Evolutionary conservation across 2,797 vertebrate genomes (phyloP), one percentile per base, ranked within the genome.

Genomic region (Staurois parvus): DNA sequence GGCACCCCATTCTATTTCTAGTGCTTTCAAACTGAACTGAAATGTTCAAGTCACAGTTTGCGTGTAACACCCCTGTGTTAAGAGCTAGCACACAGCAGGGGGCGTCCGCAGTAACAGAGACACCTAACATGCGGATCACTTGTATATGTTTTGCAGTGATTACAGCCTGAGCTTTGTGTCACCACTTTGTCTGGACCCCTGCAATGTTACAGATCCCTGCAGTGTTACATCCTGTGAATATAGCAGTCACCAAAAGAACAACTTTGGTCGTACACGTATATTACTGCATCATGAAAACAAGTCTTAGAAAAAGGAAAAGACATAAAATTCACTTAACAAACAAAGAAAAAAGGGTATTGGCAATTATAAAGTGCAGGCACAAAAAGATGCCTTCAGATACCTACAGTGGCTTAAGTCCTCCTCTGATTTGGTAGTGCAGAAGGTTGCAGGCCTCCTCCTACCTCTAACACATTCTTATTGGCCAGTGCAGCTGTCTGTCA

Each of bases 71-170:
- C 45, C 28, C 24, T 82, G 66, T 86, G 84, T 82, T 40, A 67
- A 66, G 66, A 76, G 79, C 79, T 82, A 86, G 84, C 62, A 86
- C 76, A 82, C 84, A 77, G 84, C 79, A 86, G 79, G 84, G 77
- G 79, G 72, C 64, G 67, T 81, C 84, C 84, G 62, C 84, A 82
- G 73, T 42, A 70, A 59, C 48, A 82, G 56, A 67, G 70, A 82
- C 84, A 86, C 84, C 67, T 86, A 69, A 72, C 56, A 77, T 72
- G 73, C 73, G 52, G 45, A 86, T 77, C 26, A 34, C 32, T 42
- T 42, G 83, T 62, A 78, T 72, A 42, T 40, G 56, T 66, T 62
- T 84, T 84, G 17, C 48, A 84, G 69, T 28, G 30, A 78, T 72
- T 69, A 64, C 75, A 64, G 68, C 30, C n/a, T 72, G 48, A 52